Evolutionary conservation across 2,797 vertebrate species (phyloP), one percentile per base, ranked within the genome.

Genomic region (Mus minutoides): DNA sequence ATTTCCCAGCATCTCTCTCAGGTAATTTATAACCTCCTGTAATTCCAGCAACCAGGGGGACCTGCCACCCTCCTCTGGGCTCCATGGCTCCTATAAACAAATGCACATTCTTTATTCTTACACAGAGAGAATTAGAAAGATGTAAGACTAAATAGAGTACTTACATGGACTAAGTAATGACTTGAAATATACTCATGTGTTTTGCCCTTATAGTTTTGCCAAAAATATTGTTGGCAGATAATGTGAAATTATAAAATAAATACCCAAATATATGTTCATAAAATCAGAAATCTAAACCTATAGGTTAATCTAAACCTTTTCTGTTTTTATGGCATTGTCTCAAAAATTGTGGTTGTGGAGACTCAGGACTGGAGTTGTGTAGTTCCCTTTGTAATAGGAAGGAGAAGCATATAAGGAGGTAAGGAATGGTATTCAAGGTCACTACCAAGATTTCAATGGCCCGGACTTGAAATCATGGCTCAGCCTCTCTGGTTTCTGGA

Each of bases 401-500:
- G 56, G 75, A 56, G 34, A 78, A 0, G 8, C 34, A 85, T 89
- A 17, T 60, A 2, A 77, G 52, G 3, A 43, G 3, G 16, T 21
- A 77, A 40, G 29, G 19, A 62, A 69, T 76, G 31, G 3, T 5
- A 86, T 88, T 91, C 58, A 89, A 91, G 73, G 78, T 19, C 29
- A 85, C 19, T 75, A 46, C 8, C n/a, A 69, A 4, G 9, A 62
- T 3, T 52, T 96, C 31, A 56, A 60, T 88, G 11, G 29, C 49
- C 6, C 5, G 6, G 22, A 89, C n/a, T 88, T 89, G 43, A 89
- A 86, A 80, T 64, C 90, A 56, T 58, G 54, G 52, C 11, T 46
- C 29, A 24, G 92, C 52, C 67, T 96, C n/a, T 78, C 54, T 76
- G 16, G 11, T 77, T 93, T 91, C 64, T 29, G 19, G n/a, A 88